Evolutionary conservation across 2,888 invertebrate species (phyloP), one percentile per base, ranked within the genome.

Genomic region (Pollenia labialis): DNA sequence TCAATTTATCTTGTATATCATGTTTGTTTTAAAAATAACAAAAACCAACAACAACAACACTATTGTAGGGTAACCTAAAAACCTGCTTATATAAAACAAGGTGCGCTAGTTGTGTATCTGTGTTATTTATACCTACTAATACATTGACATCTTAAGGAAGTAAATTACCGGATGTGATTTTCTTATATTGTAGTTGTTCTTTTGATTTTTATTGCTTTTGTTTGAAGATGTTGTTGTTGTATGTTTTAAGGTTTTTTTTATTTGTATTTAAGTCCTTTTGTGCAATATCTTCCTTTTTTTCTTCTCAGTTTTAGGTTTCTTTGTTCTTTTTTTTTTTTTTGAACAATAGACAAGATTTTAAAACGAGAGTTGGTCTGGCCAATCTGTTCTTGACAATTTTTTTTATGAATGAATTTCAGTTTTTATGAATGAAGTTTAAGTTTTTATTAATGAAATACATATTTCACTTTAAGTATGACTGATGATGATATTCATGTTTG

Each of bases 101-200:
- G 82, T 85, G 85, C 82, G 48, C 83, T 68, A 58, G 64, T 52
- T 64, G 46, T 50, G 6, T 40, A 16, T 40, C 23, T 84, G 56
- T 71, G n/a, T 56, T 58, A 75, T 16, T 7, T 64, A 40, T 40
- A 62, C 44, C 10, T 50, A 75, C 79, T 54, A 12, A 82, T 66
- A 75, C 81, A 72, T 60, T 50, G 89, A 91, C 91, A 92, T 90
- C 89, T 90, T 89, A 90, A 90, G 92, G 92, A 92, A 92, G 92
- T 90, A 91, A 91, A 92, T 91, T 90, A 91, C 92, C 92, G 92
- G 92, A 92, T 92, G 92, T 92, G 92, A 92, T 92, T 90, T 91
- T 90, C 90, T 91, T 89, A 90, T 91, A 90, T 80, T 85, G 88
- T 89, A 89, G 90, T 91, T 91, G 89, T 90, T 88, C 88, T 88